Percentiles rank a stretch among this genome's conserved stretches.
Conservation (phyloP, 2,797 vertebrate genomes). For the Sternotherus odoratus region DNA sequence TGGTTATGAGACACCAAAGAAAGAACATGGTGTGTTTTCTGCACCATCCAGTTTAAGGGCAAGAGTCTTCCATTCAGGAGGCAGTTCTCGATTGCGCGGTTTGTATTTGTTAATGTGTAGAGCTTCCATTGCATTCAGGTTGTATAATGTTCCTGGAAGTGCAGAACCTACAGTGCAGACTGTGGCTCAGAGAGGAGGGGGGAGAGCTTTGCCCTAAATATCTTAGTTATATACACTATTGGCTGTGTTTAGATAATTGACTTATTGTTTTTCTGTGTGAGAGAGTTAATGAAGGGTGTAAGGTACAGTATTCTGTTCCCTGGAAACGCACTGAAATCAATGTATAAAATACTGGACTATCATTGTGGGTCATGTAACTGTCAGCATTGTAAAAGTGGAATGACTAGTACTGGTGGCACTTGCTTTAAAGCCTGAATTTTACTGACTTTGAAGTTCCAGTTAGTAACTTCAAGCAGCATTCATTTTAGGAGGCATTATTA, state of each 20-base stretch:
- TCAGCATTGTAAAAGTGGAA: background rate
- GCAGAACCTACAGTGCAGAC: no score
- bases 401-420: constrained; percentile 41
- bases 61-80: background rate
- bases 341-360: background rate
- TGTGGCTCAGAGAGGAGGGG: background rate
- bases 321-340: background rate
- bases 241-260: background rate
- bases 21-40: background rate
- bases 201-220: background rate
- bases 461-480: constrained; percentile 23
- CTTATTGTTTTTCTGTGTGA: background rate
- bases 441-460: background rate
- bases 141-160: background rate
- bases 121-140: background rate
- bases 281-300: background rate
- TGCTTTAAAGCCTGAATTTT: constrained; percentile 39
- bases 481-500: constrained; percentile 46
- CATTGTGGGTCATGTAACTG: background rate
- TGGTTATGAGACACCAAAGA: background rate
- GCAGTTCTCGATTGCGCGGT: background rate
- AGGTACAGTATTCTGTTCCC: background rate
- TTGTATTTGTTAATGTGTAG: background rate
- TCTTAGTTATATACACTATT: background rate
- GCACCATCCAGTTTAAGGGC: background rate